Evolutionary conservation across 1,140 invertebrate species (phyloP).

Genomic region (Apis dorsata): DNA sequence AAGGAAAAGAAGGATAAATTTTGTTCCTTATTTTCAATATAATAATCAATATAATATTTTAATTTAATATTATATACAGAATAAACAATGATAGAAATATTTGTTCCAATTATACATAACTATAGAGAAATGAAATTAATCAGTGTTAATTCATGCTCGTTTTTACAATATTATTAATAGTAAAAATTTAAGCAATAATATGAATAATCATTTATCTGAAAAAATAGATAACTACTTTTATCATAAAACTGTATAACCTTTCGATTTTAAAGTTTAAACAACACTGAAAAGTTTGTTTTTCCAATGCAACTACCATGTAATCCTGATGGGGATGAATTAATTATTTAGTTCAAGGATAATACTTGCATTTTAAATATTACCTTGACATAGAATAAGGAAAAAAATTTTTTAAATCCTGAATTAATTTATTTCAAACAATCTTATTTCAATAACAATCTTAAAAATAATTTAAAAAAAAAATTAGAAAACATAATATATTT

Average conservation of each 20-base stretch:
- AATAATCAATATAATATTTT: too few species aligned
- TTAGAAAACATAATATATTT: not conserved
- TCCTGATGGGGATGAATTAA: constrained; percentile 13
- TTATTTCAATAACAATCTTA: not conserved
- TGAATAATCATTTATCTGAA: not conserved
- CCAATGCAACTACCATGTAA: not conserved
- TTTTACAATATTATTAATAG: too few species aligned
- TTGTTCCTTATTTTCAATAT: too few species aligned
- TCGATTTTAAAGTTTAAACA: not conserved
- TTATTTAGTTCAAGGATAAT: constrained; percentile 35
- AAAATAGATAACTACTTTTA: not conserved
- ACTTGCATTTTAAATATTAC: not conserved
- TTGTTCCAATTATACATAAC: too few species aligned
- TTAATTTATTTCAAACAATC: not conserved
- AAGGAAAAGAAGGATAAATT: too few species aligned
- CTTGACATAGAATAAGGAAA: constrained; percentile 12
- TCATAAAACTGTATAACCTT: not conserved
- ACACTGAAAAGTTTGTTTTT: not conserved
- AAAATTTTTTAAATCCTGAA: not conserved
- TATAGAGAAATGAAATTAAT: too few species aligned
- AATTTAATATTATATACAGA: too few species aligned
- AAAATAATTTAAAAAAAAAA: not conserved
- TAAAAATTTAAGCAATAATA: too few species aligned
- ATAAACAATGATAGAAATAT: too few species aligned
- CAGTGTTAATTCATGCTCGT: too few species aligned